These are phyloP conservation scores for Enteromius argenteus DNA, from an alignment of 2,797 vertebrate species.

Conservation along the genomic window DNA sequence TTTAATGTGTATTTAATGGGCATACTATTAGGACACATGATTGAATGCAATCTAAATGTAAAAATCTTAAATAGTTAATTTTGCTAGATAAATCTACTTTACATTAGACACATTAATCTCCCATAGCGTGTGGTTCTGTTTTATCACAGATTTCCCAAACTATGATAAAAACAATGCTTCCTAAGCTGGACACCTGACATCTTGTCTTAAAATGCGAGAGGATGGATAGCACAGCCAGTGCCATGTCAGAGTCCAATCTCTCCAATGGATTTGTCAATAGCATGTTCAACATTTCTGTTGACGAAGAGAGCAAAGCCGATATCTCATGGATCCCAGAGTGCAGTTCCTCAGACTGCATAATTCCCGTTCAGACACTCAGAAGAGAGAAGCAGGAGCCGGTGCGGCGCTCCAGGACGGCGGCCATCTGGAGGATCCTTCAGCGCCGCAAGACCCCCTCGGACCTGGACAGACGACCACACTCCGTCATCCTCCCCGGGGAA, in stretches of 20 bases:
- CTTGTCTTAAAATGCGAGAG: conserved; percentile 75
- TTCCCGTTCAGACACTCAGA: conserved; percentile 63
- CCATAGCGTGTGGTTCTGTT: conserved; percentile 18
- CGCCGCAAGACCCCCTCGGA: conserved; percentile 79
- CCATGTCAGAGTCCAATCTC: conserved; percentile 72
- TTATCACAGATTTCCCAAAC: conserved; percentile 30
- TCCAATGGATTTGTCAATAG: conserved; percentile 87
- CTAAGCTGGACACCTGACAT: conserved; percentile 77
- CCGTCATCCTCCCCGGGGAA: conserved; percentile 89
- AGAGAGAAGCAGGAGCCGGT: conserved; percentile 78
- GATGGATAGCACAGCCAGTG: conserved; percentile 77
- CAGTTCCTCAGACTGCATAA: conserved; percentile 68
- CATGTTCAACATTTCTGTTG: conserved; percentile 82
- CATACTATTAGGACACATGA: not conserved
- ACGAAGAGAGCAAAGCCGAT: conserved; percentile 76
- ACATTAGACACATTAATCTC: not conserved
- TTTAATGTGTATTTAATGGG: not conserved
- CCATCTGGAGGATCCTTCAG: conserved; percentile 90
- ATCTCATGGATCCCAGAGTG: conserved; percentile 76
- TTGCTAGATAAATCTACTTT: not conserved
- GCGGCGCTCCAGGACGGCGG: conserved; percentile 75
- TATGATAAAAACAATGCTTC: conserved; percentile 62
- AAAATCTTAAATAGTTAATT: not conserved
- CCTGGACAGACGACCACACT: conserved; percentile 84
- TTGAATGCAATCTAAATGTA: not conserved